Conservation (phyloP, 2,888 invertebrate genomes). For the Deilephila elpenor region DNA sequence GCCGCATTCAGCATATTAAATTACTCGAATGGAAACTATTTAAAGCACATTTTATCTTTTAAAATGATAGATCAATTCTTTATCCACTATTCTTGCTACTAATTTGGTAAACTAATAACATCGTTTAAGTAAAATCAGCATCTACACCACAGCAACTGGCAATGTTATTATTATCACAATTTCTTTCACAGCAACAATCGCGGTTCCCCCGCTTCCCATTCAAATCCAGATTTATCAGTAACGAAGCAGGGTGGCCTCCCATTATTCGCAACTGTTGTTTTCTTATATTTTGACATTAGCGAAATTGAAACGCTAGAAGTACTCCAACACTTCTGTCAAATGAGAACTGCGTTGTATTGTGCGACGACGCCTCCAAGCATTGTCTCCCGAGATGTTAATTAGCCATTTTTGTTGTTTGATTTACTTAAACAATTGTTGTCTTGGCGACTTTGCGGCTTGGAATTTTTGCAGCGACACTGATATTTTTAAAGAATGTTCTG, state of each 20-base stretch:
- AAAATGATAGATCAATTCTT: no score
- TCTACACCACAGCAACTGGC: no score
- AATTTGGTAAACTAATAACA: no score
- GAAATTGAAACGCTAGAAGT: conserved; percentile 6
- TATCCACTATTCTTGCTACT: no score
- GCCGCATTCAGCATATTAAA: no score
- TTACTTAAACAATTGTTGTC: conserved; percentile 8
- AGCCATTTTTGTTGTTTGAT: conserved; percentile 9
- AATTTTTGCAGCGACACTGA: not conserved
- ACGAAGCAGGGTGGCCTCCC: no score
- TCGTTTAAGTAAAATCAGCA: no score
- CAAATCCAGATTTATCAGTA: not conserved
- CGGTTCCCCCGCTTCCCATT: not conserved
- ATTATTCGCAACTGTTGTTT: not conserved
- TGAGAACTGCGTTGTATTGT: not conserved
- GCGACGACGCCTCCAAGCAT: not conserved
- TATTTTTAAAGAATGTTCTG: conserved; percentile 3
- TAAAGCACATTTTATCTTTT: no score
- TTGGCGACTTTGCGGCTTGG: not conserved
- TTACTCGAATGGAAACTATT: no score
- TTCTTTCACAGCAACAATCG: not conserved
- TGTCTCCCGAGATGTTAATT: conserved; percentile 2
- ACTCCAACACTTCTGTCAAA: conserved; percentile 10
- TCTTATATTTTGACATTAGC: conserved; percentile 25
- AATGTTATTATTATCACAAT: no score